Base-by-base conservation (phyloP, 2,113 vertebrate genomes). In the Haplochromis burtoni region DNA sequence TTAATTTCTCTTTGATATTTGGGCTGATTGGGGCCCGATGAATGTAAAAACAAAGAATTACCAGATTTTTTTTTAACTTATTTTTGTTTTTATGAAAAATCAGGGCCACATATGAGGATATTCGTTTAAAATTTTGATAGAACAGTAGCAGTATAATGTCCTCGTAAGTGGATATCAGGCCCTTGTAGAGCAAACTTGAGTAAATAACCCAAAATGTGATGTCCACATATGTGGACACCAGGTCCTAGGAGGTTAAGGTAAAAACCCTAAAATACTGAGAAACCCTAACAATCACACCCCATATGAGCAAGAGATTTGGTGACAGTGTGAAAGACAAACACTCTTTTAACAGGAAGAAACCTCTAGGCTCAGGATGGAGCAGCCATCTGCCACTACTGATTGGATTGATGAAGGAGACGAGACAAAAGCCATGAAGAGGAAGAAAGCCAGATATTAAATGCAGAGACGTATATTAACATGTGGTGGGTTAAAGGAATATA, bases 291-390 rank as follows among this genome's bases (percentile, higher is more conserved):
- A 66, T 66, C 61, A n/a, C 33, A 38, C 33, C 3, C 2, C 16
- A 33, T 8, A 66, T 8, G 61, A 38, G 33, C 61, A 13, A 38
- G 61, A n/a, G 33, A 0, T 66, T 66, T 38, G 33, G 33, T n/a
- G 33, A 66, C 33, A 38, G 61, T 66, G 7, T 33, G 61, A 21
- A 66, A n/a, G 61, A 66, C 31, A 21, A 66, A 38, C 61, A n/a
- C 33, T 3, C 31, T 0, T 54, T 54, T 66, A 66, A 66, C 31
- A n/a, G 61, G 31, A 66, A 35, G 17, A 66, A 66, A 35, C 17
- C 17, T 0, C 59, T 3, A 35, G 31, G 0, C 17, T n/a, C 59
- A 63, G 31, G 31, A 35, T 0, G 17, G 61, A n/a, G 61, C 61
- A 66, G 61, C 31, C 31, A 66, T 66, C 17, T 35, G 10, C 31